phyloP scores from a whole-genome alignment of 2,113 vertebrate species.

The Anolis carolinensis region DNA sequence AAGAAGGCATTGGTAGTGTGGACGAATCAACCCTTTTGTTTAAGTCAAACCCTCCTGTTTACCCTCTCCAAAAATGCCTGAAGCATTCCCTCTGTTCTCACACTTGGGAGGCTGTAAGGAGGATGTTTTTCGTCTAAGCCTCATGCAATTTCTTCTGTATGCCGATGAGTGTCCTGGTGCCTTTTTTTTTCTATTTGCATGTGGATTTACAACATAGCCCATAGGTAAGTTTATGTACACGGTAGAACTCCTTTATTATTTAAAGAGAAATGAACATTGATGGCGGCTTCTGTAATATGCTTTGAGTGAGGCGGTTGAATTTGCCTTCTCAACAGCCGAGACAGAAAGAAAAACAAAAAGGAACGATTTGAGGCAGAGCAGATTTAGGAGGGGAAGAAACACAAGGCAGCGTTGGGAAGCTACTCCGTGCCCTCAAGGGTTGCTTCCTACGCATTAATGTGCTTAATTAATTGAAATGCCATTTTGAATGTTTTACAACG shows the following conservation, averaged over 20 bases:
- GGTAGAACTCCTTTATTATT: background rate
- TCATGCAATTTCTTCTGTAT: no score
- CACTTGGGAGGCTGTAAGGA: background rate
- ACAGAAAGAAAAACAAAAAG: background rate
- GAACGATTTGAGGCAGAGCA: conserved; percentile 3
- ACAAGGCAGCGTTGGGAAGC: conserved; percentile 16
- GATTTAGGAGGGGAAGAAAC: conserved; percentile 34
- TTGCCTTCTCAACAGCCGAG: background rate
- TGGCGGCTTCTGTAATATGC: background rate
- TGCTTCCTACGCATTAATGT: background rate
- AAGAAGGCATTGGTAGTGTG: no score
- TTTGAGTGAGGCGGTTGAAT: background rate
- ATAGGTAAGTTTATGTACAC: background rate
- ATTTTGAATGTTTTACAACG: background rate
- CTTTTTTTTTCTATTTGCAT: background rate
- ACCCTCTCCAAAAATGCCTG: background rate
- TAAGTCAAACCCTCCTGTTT: background rate
- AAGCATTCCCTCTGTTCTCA: no score
- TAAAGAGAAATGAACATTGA: background rate
- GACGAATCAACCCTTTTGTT: no score
- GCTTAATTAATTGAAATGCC: conserved; percentile 19
- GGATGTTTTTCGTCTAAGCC: no score
- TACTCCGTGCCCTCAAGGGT: background rate
- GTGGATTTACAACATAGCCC: background rate
- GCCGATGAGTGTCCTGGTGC: background rate